A percentile compares a stretch with the other conserved stretches of the same genome.
phyloP scores from a whole-genome alignment of 1,140 invertebrate species.

The Lucilia cuprina region DNA sequence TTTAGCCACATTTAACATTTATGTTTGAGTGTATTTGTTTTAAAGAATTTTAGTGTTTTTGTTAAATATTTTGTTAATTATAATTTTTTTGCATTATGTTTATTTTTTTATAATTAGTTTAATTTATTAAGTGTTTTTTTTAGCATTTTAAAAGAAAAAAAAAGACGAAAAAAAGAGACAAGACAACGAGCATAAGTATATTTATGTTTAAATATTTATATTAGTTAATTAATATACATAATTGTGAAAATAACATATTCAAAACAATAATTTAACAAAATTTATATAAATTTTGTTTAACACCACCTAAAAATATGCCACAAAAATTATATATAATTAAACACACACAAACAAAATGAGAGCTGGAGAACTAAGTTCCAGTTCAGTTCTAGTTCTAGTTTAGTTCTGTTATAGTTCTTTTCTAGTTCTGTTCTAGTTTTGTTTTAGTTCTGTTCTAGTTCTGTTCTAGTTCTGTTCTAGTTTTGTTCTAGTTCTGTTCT shows the following conservation, averaged over 20 bases:
- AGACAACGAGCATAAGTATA: conserved; percentile 61
- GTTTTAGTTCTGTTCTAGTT: no score
- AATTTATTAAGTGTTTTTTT: conserved; percentile 1
- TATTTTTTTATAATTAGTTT: neutral
- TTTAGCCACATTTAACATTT: neutral
- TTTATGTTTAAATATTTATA: neutral
- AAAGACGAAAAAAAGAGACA: conserved; percentile 55
- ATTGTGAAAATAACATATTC: neutral
- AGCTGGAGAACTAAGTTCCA: no score
- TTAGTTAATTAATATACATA: neutral
- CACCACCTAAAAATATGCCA: conserved; percentile 23
- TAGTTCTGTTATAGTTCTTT: no score
- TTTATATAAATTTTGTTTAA: neutral
- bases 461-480: no score
- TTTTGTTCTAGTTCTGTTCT: no score
- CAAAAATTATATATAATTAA: neutral
- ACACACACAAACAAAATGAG: neutral
- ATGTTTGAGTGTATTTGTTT: neutral
- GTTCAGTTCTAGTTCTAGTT: no score
- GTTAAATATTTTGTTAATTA: no score
- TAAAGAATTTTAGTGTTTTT: neutral
- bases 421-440: no score
- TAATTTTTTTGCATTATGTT: neutral
- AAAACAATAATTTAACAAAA: conserved; percentile 8
- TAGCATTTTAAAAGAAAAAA: neutral